Base-by-base conservation (phyloP, 2,797 vertebrate genomes). In the Sciurus vulgaris region DNA sequence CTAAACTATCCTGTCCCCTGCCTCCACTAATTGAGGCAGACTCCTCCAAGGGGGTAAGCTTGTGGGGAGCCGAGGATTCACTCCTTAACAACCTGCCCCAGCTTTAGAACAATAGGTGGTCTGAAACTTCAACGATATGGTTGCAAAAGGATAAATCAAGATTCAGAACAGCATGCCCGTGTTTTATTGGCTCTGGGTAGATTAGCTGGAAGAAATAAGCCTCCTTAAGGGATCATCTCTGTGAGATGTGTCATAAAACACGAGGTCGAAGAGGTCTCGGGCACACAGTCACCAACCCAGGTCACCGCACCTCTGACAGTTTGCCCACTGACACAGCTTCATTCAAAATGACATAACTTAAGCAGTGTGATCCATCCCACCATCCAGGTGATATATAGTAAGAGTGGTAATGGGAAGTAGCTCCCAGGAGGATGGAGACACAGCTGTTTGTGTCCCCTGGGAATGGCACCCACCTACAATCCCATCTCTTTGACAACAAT, bases 121-220 rank as follows among this genome's bases (percentile, higher is more conserved):
- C 89, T 63, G 38, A 93, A 78, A 93, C 69, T 69, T 78, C 54
- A 91, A 63, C 67, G 63, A 51, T 70, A 56, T 85, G 78, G 97
- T 82, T 95, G 30, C 73, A 70, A 95, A 5, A 72, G 74, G 87
- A 77, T 92, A 86, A 95, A 89, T 18, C 3, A 44, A 96, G 96
- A 93, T 89, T 82, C 92, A 94, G 95, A 97, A 97, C 93, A 94
- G 86, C 20, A 3, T 97, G 95, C 91, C 96, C 97, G 91, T 95
- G 93, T 97, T 97, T 96, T 97, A 94, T 89, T 95, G 97, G 41
- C 41, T 95, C 95, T 94, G 96, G 49, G 85, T 77, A 96, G 95
- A 97, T 96, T 97, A 96, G 72, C 93, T 91, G 96, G 96, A 97
- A 96, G 97, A 98, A 98, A 97, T 94, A 95, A 95, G 91, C 89